phyloP scores from a whole-genome alignment of 1,140 invertebrate genomes.

The Dolichoris vasculosae region DNA sequence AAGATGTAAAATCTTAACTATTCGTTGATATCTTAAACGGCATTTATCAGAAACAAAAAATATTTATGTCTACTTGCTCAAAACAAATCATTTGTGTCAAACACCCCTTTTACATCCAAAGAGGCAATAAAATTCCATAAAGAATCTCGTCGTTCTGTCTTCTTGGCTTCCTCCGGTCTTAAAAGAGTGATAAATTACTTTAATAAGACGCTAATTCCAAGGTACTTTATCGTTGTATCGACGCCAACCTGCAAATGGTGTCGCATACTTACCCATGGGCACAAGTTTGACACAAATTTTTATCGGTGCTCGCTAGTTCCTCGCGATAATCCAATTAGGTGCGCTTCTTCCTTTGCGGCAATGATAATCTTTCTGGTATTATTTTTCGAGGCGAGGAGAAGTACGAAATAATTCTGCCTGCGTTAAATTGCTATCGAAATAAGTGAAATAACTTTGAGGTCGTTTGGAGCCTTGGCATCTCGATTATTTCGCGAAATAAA shows the following conservation, averaged over 20 bases:
- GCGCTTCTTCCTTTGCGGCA: not conserved
- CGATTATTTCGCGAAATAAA: not conserved
- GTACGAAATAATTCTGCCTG: not conserved
- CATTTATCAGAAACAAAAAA: not conserved
- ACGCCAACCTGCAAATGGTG: too few relatives aligned
- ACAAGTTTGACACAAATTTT: constrained; percentile 6
- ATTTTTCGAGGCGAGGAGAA: not conserved
- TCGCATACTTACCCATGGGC: too few relatives aligned
- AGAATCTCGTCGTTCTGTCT: not conserved
- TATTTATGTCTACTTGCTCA: not conserved
- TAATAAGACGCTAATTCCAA: constrained; percentile 37
- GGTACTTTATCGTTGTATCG: not conserved
- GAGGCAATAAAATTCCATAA: not conserved
- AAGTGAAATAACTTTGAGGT: constrained; percentile 27
- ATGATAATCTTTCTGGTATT: constrained; percentile 15
- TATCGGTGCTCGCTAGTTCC: not conserved
- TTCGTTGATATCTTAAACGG: not conserved
- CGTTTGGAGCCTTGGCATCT: not conserved
- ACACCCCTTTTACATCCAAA: not conserved
- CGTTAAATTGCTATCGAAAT: constrained; percentile 13
- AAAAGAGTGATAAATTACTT: constrained; percentile 32
- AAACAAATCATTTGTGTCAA: too few relatives aligned
- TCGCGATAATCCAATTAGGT: constrained; percentile 1
- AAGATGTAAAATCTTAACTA: too few relatives aligned
- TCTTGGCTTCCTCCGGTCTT: not conserved